phyloP scores from a whole-genome alignment of 2,797 vertebrate species.

The Chlorospingus semifuscus region DNA sequence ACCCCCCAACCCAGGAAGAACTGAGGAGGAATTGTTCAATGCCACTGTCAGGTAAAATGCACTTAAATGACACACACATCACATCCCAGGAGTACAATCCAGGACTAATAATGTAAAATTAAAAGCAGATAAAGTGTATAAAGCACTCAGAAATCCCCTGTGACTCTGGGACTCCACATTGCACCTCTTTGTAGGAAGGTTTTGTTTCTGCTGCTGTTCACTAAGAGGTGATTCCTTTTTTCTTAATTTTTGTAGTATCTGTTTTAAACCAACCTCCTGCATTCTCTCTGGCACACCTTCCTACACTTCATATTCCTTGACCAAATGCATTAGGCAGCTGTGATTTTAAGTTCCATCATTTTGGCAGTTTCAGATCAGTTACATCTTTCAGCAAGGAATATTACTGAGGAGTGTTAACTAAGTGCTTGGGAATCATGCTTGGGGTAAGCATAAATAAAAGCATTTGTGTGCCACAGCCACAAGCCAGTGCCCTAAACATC shows the following conservation, averaged over 20 bases:
- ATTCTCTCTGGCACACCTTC: background rate
- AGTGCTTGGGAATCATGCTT: background rate
- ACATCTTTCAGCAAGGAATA: background rate
- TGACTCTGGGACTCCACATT: background rate
- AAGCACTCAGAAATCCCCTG: background rate
- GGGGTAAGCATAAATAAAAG: background rate
- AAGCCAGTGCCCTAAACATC: background rate
- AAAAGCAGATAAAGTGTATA: background rate
- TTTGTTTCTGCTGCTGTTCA: background rate
- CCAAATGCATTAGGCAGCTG: background rate
- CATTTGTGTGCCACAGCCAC: background rate
- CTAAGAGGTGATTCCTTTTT: background rate
- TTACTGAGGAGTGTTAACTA: background rate
- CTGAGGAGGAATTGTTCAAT: background rate
- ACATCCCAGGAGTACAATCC: background rate
- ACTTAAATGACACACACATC: background rate
- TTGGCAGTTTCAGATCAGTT: background rate
- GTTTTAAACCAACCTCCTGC: background rate
- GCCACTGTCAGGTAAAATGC: background rate
- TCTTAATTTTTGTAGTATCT: background rate
- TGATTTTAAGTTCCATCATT: background rate
- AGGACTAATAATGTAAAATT: background rate
- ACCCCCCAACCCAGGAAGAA: background rate
- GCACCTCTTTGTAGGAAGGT: background rate
- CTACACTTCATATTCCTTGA: background rate